phyloP scores from a whole-genome alignment of 2,113 vertebrate species.

The Ochotona princeps region DNA sequence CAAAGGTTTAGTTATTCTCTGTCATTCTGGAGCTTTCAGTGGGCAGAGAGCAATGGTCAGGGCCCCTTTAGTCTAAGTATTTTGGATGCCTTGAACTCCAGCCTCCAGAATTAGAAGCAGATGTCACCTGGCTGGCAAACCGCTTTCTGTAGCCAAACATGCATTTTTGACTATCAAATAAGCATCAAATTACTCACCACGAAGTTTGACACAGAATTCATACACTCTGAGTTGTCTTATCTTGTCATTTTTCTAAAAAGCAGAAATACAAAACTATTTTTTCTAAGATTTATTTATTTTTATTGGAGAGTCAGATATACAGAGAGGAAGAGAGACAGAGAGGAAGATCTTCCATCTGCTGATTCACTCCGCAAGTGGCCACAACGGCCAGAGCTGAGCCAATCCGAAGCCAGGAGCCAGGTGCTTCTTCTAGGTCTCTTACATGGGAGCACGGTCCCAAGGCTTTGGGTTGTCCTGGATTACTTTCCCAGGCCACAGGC shows the following conservation, averaged over 20 bases:
- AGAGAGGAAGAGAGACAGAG: no score
- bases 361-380: no score
- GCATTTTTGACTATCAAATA: not conserved
- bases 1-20: not conserved
- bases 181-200: not conserved
- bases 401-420: no score
- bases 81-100: not conserved
- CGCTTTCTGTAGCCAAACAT: not conserved
- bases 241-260: conserved; percentile 28
- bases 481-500: no score
- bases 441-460: no score
- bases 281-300: not conserved
- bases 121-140: conserved; percentile 42
- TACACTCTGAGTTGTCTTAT: not conserved
- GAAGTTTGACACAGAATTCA: not conserved
- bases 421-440: no score
- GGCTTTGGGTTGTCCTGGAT: no score
- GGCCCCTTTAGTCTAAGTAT: not conserved
- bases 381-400: no score
- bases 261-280: conserved; percentile 30
- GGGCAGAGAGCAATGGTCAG: conserved; percentile 19
- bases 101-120: conserved; percentile 9
- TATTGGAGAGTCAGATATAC: no score
- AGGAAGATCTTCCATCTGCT: no score
- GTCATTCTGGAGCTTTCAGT: not conserved